Conservation (phyloP, 2,888 invertebrate genomes). For the Dendrolimus houi region DNA sequence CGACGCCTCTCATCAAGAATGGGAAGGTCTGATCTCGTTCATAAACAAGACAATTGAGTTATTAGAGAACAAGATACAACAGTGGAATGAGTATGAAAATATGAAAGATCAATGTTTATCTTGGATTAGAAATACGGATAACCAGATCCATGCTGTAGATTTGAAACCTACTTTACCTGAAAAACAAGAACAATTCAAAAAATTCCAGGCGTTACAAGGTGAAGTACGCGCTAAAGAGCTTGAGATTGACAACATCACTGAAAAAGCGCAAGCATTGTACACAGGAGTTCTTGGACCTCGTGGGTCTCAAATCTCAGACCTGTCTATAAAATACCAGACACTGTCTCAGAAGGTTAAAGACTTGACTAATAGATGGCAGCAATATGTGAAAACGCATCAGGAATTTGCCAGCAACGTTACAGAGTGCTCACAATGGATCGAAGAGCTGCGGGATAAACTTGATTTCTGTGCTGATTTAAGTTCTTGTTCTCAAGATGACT, state of each 20-base stretch:
- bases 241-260: conserved; percentile 94
- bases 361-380: conserved; percentile 92
- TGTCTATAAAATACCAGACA: conserved; percentile 94
- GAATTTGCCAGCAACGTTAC: conserved; percentile 89
- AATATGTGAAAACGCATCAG: conserved; percentile 91
- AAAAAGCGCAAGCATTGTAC: conserved; percentile 90
- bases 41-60: conserved; percentile 86
- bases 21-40: conserved; percentile 88
- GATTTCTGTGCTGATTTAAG: conserved; percentile 90
- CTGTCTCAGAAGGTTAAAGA: conserved; percentile 94
- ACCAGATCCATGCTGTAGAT: conserved; percentile 90
- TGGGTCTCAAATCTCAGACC: conserved; percentile 89
- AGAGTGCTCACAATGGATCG: conserved; percentile 90
- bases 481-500: conserved; percentile 88
- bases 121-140: conserved; percentile 94
- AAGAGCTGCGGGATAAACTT: conserved; percentile 88
- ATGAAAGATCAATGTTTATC: conserved; percentile 88
- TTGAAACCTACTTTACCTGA: conserved; percentile 87
- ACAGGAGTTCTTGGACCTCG: conserved; percentile 84
- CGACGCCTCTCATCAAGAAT: conserved; percentile 92
- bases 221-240: conserved; percentile 93
- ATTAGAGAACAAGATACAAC: conserved; percentile 88
- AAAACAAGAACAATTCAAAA: conserved; percentile 90
- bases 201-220: conserved; percentile 87
- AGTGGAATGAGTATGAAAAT: conserved; percentile 94